A percentile compares a stretch with the other conserved stretches of the same genome.
phyloP scores from a whole-genome alignment of 2,797 vertebrate genomes.

The Danio kyathit region DNA sequence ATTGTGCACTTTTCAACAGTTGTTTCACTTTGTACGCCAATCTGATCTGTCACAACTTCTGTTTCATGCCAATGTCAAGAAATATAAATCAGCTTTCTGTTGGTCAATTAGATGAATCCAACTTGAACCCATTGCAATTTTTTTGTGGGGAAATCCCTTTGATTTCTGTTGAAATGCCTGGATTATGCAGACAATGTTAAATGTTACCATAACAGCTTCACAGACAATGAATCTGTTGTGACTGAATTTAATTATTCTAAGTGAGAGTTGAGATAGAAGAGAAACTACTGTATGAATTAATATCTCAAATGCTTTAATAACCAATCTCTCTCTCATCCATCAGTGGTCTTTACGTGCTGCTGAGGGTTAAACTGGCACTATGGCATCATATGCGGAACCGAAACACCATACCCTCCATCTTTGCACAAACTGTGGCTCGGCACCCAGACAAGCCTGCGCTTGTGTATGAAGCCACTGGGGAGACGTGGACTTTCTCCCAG shows the following conservation, averaged over 20 bases:
- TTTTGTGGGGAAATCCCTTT: not conserved
- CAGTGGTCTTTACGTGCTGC: conserved; percentile 88
- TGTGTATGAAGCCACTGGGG: conserved; percentile 86
- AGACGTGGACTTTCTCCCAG: conserved; percentile 85
- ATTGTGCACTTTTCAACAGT: too few relatives aligned
- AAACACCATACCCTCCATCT: conserved; percentile 85
- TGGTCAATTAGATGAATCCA: not conserved
- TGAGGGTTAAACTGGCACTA: conserved; percentile 86
- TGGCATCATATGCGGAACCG: conserved; percentile 77
- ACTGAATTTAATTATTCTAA: not conserved
- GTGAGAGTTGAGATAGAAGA: not conserved
- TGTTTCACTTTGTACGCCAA: too few relatives aligned
- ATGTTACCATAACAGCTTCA: not conserved
- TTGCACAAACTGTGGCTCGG: conserved; percentile 77
- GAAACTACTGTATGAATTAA: too few relatives aligned
- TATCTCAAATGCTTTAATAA: not conserved
- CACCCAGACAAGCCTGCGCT: conserved; percentile 86
- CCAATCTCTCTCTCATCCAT: not conserved
- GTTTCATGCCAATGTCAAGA: too few relatives aligned
- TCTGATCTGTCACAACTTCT: too few relatives aligned
- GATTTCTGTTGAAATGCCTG: not conserved
- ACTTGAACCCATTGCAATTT: not conserved
- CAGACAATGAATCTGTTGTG: not conserved
- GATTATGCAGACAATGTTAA: not conserved
- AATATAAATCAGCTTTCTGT: too few relatives aligned